Conservation (phyloP, 2,113 vertebrate genomes). For the Nestor notabilis region DNA sequence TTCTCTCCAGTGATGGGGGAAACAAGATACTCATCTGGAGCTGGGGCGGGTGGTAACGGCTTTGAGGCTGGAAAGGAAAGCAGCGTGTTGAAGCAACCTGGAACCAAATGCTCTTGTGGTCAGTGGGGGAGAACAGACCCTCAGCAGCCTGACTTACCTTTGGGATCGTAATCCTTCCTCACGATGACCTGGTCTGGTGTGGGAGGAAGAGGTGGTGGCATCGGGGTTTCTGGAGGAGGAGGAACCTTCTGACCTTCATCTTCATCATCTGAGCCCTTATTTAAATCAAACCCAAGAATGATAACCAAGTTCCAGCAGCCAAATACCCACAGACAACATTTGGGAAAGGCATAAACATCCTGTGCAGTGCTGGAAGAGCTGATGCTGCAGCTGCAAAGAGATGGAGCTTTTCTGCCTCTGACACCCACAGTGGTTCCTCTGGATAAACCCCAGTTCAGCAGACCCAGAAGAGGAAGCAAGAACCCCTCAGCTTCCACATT, state of each 20-base stretch:
- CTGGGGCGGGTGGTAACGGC: conserved; percentile 75
- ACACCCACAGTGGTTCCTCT: neutral
- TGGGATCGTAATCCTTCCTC: conserved; percentile 96
- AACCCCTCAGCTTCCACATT: conserved; percentile 8
- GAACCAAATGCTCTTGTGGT: neutral
- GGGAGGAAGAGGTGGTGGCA: conserved; percentile 95
- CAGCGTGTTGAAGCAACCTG: neutral
- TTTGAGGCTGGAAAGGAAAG: conserved; percentile 85
- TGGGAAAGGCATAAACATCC: neutral
- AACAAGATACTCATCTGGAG: conserved; percentile 93
- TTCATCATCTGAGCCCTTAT: conserved; percentile 95
- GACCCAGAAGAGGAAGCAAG: conserved; percentile 20
- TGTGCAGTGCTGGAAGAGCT: rapidly evolving
- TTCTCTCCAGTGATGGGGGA: conserved; percentile 98
- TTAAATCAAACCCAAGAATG: neutral
- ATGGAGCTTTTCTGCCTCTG: rapidly evolving
- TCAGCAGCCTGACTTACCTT: conserved; percentile 78
- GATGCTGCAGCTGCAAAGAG: neutral
- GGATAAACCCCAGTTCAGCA: neutral
- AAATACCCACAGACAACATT: neutral
- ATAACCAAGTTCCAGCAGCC: neutral
- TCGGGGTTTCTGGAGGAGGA: conserved; percentile 91
- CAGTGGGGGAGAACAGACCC: neutral
- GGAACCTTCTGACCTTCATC: conserved; percentile 92
- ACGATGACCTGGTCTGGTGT: conserved; percentile 98